Percentiles rank a stretch among this genome's conserved stretches.
Conservation (phyloP, 1,140 invertebrate species). For the Babylonia areolata region DNA sequence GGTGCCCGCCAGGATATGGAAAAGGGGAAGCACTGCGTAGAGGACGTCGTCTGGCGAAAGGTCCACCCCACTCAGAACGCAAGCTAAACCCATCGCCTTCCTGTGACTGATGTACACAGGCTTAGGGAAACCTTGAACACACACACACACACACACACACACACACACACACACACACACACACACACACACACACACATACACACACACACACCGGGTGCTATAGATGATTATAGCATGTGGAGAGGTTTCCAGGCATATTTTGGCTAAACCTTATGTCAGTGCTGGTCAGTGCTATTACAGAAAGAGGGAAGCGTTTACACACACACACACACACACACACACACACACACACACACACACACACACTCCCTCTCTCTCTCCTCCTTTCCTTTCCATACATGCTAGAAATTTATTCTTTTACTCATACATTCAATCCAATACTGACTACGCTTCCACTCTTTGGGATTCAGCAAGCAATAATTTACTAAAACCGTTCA, state of each 20-base stretch:
- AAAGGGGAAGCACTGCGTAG: constrained; percentile 66
- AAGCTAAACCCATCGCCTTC: constrained; percentile 49
- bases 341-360: background rate
- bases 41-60: constrained; percentile 56
- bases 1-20: constrained; percentile 63
- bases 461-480: too few species aligned
- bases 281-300: too few species aligned
- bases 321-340: background rate
- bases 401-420: too few species aligned
- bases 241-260: too few species aligned
- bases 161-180: constrained; percentile 4
- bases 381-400: background rate
- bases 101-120: constrained; percentile 58
- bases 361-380: background rate
- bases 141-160: constrained; percentile 1
- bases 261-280: too few species aligned
- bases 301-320: too few species aligned
- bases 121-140: constrained; percentile 60
- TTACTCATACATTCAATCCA: too few species aligned
- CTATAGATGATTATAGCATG: too few species aligned
- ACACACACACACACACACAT: constrained; percentile 21
- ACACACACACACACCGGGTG: background rate
- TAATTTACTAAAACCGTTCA: too few species aligned
- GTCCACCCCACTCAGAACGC: constrained; percentile 44
- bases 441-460: too few species aligned